Base-by-base conservation (phyloP, 2,797 vertebrate genomes). In the Hoplostethus mediterraneus region DNA sequence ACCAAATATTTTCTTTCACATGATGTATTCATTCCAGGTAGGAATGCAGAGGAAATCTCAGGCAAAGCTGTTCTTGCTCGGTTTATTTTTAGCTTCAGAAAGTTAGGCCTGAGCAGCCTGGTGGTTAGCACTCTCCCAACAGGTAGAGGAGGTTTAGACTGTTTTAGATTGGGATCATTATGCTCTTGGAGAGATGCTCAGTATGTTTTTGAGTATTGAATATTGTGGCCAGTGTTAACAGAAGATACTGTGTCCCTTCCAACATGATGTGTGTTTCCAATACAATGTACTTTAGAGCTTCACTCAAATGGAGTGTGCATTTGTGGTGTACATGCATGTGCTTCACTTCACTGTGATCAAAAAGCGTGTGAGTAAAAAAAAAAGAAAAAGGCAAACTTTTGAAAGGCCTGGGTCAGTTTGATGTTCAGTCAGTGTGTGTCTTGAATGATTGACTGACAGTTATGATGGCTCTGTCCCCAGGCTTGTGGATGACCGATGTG, bases 401-500 rank as follows among this genome's bases (percentile, higher is more conserved):
- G 6, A 3, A 10, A 67, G 49, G 8, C 21, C 0, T n/a, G 2
- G 40, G 21, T 31, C 14, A 54, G 36, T 62, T 48, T 30, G 2
- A 42, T 63, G 21, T 52, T 52, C 42, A 44, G 12, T 52, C 21
- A 28, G 51, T 28, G 3, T 52, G 14, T 69, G 16, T 67, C 5
- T 33, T 69, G 2, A 17, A 1, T 65, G 45, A 65, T 7, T 65
- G 3, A 67, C 36, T 82, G 45, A 53, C 28, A 28, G 56, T 63
- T 36, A 52, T 73, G 28, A 51, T 21, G 53, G 33, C 54, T 81
- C 78, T 92, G 53, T 92, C 84, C 83, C 28, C 92, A 99, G 98
- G 84, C 95, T 99, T 81, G 98, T 99, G 80, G 98, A 99, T 81
- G 98, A 99, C 73, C 96, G 98, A 31, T 99, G 98, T 86, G 98